Conservation (phyloP, 2,797 vertebrate genomes). For the Triplophysa bombifrons region DNA sequence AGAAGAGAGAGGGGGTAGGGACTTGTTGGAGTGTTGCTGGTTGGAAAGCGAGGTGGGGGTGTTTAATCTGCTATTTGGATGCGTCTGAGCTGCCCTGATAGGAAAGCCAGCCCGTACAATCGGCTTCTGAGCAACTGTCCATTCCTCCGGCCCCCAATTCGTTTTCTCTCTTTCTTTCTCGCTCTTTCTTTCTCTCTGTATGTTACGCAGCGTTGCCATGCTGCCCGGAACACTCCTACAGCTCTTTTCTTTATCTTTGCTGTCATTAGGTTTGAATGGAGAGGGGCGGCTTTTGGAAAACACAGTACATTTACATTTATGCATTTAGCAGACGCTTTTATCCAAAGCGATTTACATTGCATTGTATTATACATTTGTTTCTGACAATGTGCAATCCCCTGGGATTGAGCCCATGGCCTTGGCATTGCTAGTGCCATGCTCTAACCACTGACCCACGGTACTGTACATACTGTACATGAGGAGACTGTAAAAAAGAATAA, state of each 20-base stretch:
- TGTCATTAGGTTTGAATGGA: conserved; percentile 38
- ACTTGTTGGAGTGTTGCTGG: conserved; percentile 46
- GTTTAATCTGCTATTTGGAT: conserved; percentile 75
- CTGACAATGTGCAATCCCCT: too few species aligned
- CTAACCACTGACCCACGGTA: too few species aligned
- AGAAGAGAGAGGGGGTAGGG: conserved; percentile 44
- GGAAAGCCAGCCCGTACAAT: conserved; percentile 62
- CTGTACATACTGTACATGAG: background rate
- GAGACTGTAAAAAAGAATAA: background rate
- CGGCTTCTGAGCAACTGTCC: conserved; percentile 60
- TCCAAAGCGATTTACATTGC: too few species aligned
- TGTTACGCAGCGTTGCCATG: conserved; percentile 32
- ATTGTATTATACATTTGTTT: too few species aligned
- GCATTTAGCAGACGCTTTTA: too few species aligned
- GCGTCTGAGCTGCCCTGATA: conserved; percentile 72
- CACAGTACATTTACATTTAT: background rate
- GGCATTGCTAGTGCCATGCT: too few species aligned
- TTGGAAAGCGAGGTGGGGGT: conserved; percentile 56
- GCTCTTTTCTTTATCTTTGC: conserved; percentile 46
- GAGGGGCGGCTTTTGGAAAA: conserved; percentile 18
- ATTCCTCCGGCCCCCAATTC: conserved; percentile 34
- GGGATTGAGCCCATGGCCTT: too few species aligned
- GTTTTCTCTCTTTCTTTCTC: background rate
- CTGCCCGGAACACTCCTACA: conserved; percentile 22
- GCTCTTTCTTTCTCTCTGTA: conserved; percentile 34